Percentiles rank a stretch among this genome's conserved stretches.
These are phyloP conservation scores for Drosophila fungiperda DNA, from an alignment of 2,888 invertebrate species.

Conservation along the genomic window DNA sequence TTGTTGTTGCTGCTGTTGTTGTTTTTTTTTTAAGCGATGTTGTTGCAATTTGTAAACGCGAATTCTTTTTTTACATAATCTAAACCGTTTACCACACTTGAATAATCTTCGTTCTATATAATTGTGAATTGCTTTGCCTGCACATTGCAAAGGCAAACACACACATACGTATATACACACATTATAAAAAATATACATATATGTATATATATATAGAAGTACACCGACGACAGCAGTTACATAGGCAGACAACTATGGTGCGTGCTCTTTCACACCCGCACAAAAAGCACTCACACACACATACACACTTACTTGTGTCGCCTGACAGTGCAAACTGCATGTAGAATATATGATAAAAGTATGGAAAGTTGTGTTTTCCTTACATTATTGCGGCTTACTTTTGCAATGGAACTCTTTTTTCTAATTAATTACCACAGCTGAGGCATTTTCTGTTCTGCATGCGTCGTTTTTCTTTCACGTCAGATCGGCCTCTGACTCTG, in stretches of 20 bases:
- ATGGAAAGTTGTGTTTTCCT: slow-evolving; percentile 48
- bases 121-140: slow-evolving; percentile 64
- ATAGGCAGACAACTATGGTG: slow-evolving; percentile 54
- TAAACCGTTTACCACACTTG: slow-evolving; percentile 23
- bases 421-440: slow-evolving; percentile 61
- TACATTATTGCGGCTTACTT: slow-evolving; percentile 54
- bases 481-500: slow-evolving; percentile 49
- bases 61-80: slow-evolving; percentile 35
- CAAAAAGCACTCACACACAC: slow-evolving; percentile 28
- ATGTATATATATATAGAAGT: slow-evolving; percentile 1
- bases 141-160: slow-evolving; percentile 50
- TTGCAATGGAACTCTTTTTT: slow-evolving; percentile 58
- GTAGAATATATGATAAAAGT: slow-evolving; percentile 56
- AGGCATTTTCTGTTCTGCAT: slow-evolving; percentile 67
- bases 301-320: slow-evolving; percentile 25
- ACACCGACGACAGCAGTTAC: slow-evolving; percentile 48
- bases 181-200: neutral
- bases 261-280: slow-evolving; percentile 62
- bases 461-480: slow-evolving; percentile 72
- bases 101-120: slow-evolving; percentile 42
- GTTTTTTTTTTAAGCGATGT: slow-evolving; percentile 24
- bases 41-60: slow-evolving; percentile 27
- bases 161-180: slow-evolving; percentile 4
- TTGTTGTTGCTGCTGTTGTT: slow-evolving; percentile 55
- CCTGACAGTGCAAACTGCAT: slow-evolving; percentile 50